Conservation (phyloP, 2,888 invertebrate genomes). For the Apotomis betuletana region DNA sequence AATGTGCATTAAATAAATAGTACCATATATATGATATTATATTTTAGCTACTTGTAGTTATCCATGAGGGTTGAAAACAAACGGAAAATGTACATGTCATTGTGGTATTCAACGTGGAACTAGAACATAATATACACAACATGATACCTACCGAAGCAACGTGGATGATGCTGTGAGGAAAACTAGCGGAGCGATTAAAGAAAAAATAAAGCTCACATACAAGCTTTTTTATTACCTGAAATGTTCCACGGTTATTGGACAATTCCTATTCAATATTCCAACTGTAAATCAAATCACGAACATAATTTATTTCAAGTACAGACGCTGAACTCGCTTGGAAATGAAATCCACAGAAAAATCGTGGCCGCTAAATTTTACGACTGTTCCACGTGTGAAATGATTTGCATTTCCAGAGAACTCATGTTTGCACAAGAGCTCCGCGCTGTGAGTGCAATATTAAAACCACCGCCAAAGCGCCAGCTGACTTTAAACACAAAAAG, state of each 20-base stretch:
- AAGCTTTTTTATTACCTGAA: not conserved
- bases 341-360: constrained; percentile 12
- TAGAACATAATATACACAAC: too few species aligned
- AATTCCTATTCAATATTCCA: not conserved
- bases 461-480: constrained; percentile 17
- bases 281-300: not conserved
- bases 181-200: too few species aligned
- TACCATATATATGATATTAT: too few species aligned
- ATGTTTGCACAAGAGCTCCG: constrained; percentile 34
- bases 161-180: too few species aligned
- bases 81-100: too few species aligned
- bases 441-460: constrained; percentile 35
- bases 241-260: too few species aligned
- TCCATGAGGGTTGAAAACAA: too few species aligned
- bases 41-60: too few species aligned
- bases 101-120: too few species aligned
- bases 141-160: too few species aligned
- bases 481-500: constrained; percentile 4
- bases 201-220: not conserved
- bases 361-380: constrained; percentile 34
- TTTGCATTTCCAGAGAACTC: constrained; percentile 37
- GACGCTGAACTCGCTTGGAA: constrained; percentile 10
- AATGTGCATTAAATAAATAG: too few species aligned
- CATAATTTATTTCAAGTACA: constrained; percentile 4
- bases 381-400: constrained; percentile 36